Conservation (phyloP, 1,140 invertebrate genomes). For the Thaumatotibia leucotreta region DNA sequence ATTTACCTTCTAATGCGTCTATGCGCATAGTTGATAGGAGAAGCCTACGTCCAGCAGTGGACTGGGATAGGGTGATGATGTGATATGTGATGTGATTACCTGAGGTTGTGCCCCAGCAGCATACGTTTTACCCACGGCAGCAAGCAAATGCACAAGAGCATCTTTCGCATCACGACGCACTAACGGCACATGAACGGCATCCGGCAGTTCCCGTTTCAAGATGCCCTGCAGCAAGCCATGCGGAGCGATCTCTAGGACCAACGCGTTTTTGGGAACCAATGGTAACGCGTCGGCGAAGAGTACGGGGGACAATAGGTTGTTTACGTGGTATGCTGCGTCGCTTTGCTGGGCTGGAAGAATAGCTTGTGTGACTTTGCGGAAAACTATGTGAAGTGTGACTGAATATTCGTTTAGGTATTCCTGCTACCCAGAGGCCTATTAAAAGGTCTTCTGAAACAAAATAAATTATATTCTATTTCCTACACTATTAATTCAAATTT, state of each 20-base stretch:
- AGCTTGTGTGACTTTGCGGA: no score
- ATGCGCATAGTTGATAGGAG: no score
- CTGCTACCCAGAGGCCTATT: no score
- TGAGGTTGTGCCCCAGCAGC: slow-evolving; percentile 87
- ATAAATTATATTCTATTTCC: no score
- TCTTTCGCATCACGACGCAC: slow-evolving; percentile 45
- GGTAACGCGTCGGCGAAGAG: slow-evolving; percentile 89
- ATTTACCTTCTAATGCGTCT: no score
- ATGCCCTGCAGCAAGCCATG: slow-evolving; percentile 93
- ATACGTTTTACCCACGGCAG: slow-evolving; percentile 80
- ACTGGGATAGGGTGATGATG: no score
- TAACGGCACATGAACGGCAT: slow-evolving; percentile 59
- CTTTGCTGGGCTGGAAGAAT: slow-evolving; percentile 86
- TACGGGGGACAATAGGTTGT: slow-evolving; percentile 94
- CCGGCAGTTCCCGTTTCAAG: slow-evolving; percentile 85
- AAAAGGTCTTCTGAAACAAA: no score
- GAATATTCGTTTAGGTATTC: no score
- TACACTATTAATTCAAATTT: no score
- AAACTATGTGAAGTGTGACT: no score
- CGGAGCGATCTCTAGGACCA: slow-evolving; percentile 95
- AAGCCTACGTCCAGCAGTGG: no score
- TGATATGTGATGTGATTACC: no score
- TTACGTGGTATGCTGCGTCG: slow-evolving; percentile 95
- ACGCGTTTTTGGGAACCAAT: slow-evolving; percentile 91
- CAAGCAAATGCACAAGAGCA: slow-evolving; percentile 38